phyloP scores from a whole-genome alignment of 2,797 vertebrate species.

The Eremophila alpestris region DNA sequence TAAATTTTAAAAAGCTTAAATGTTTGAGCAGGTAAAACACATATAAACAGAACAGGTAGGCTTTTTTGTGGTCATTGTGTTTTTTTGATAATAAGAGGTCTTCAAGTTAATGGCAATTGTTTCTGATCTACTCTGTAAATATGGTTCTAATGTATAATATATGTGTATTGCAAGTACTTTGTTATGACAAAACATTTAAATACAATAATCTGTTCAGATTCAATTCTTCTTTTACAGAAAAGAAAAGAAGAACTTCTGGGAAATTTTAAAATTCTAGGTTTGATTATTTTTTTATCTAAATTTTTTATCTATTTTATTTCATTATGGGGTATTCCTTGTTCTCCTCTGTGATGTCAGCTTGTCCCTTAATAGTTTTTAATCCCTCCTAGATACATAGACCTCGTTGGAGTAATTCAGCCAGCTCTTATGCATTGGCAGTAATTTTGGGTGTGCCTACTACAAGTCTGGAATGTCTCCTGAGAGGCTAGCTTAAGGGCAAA shows the following conservation, averaged over 20 bases:
- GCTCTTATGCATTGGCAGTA: background rate
- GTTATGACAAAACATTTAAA: background rate
- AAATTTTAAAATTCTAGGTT: background rate
- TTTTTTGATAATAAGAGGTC: background rate
- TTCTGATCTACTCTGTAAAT: background rate
- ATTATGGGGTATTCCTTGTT: background rate
- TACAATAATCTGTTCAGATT: background rate
- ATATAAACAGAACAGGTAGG: background rate
- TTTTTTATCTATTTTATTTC: background rate
- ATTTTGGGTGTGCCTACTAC: background rate
- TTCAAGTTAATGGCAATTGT: background rate
- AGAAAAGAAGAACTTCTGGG: background rate
- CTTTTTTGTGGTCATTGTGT: background rate
- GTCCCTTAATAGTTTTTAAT: background rate
- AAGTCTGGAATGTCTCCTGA: background rate
- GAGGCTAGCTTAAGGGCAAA: background rate
- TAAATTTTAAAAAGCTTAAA: background rate
- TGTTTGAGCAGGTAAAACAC: background rate
- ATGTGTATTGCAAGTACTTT: background rate
- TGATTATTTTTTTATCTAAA: background rate
- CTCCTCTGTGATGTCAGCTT: background rate
- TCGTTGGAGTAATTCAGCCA: background rate
- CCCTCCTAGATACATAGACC: background rate
- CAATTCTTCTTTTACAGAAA: background rate
- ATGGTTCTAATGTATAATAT: background rate